Evolutionary conservation across 2,113 vertebrate species (phyloP).

Genomic region (Clarias batrachus): DNA sequence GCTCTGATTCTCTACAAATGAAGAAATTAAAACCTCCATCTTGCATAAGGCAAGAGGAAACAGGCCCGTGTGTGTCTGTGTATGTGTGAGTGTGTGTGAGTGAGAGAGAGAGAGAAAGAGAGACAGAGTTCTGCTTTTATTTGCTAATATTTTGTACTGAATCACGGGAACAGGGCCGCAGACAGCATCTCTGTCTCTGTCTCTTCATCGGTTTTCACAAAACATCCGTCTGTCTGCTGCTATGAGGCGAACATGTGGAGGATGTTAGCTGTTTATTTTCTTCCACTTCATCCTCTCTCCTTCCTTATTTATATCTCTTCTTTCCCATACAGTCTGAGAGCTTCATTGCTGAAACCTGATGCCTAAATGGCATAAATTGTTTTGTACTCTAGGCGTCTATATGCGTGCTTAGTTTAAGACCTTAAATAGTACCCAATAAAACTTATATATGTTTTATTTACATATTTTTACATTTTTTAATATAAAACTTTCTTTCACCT

Average conservation of each 20-base stretch:
- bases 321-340: background rate
- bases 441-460: too few relatives aligned
- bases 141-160: background rate
- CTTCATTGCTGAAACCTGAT: background rate
- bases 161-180: background rate
- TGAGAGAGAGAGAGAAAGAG: background rate
- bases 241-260: background rate
- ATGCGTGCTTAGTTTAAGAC: background rate
- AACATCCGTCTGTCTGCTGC: background rate
- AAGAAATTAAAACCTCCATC: background rate
- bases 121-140: background rate
- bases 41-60: background rate
- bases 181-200: background rate
- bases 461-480: too few relatives aligned
- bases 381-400: background rate
- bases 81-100: background rate
- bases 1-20: background rate
- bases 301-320: background rate
- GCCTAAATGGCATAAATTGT: background rate
- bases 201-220: background rate
- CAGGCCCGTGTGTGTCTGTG: background rate
- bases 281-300: background rate
- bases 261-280: background rate
- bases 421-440: too few relatives aligned
- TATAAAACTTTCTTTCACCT: too few relatives aligned